Base-by-base conservation (phyloP, 2,797 vertebrate genomes). In the Halcyon leucocephala region DNA sequence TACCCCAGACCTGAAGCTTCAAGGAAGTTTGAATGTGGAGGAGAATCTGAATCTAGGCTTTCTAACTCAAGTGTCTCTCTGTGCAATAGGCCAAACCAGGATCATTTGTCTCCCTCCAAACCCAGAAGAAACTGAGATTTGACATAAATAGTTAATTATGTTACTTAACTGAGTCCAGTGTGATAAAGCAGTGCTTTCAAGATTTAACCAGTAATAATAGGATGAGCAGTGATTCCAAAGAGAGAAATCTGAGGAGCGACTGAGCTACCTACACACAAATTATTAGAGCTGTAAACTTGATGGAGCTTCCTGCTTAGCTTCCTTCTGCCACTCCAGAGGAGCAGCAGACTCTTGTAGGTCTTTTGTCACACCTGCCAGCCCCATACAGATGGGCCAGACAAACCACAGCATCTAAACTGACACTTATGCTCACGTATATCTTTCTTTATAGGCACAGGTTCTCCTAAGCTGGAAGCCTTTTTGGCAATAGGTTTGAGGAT, bases 221-320 rank as follows among this genome's bases (percentile, higher is more conserved):
- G 19, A 37, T 10, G 29, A 83, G 17, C 28, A 55, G 33, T 64
- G 37, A 79, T 61, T 44, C 18, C 24, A 42, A 28, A n/a, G 15
- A 33, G 5, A 51, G 22, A 57, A 82, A 83, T 17, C 26, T 0
- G 0, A 86, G 26, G 13, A 67, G 21, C 0, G 0, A 31, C 22
- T 24, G 8, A 2, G 26, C 11, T 44, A 70, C 46, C 14, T 14
- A 18, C 4, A 20, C 2, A 18, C 5, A 44, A 71, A 69, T 39
- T 48, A 37, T 8, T 65, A 54, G 37, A 28, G 17, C 37, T 46
- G 6, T 26, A 58, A 80, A 33, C 0, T 1, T 12, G 48, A 29
- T 77, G 46, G 64, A 62, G 8, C 25, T 62, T 37, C 65, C 76
- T 33, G 14, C 20, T 65, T 5, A 7, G 12, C 14, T 70, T 66